phyloP scores from a whole-genome alignment of 1,140 invertebrate genomes.

The Anastatus disparis region DNA sequence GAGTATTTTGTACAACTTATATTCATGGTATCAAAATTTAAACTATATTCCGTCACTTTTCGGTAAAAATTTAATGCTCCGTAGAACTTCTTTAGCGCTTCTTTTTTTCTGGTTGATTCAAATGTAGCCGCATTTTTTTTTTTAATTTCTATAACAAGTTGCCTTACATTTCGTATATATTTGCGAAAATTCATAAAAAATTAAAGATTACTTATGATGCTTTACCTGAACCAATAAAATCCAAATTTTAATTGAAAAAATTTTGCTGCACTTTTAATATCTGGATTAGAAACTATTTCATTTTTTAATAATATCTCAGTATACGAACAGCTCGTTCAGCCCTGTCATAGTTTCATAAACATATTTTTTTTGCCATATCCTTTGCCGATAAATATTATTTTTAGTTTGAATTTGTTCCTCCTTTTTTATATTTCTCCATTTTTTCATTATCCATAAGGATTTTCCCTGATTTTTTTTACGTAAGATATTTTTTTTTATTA shows the following conservation, averaged over 20 bases:
- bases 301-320: conserved; percentile 82
- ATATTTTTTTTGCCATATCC: conserved; percentile 75
- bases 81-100: conserved; percentile 63
- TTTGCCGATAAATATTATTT: conserved; percentile 72
- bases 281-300: conserved; percentile 84
- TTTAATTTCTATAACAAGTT: conserved; percentile 88
- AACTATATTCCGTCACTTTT: conserved; percentile 46
- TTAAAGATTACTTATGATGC: background rate
- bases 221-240: conserved; percentile 80
- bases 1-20: conserved; percentile 23
- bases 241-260: conserved; percentile 93
- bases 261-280: conserved; percentile 91
- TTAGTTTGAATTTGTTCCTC: conserved; percentile 71
- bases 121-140: conserved; percentile 95
- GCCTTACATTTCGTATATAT: conserved; percentile 92
- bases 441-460: conserved; percentile 57
- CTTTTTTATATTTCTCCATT: conserved; percentile 72
- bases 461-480: no score
- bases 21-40: background rate
- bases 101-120: conserved; percentile 83
- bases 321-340: conserved; percentile 79
- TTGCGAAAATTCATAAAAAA: conserved; percentile 8
- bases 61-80: conserved; percentile 75
- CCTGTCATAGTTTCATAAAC: conserved; percentile 74
- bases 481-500: background rate